Conservation (phyloP, 2,888 invertebrate genomes). For the Smittia sp. region DNA sequence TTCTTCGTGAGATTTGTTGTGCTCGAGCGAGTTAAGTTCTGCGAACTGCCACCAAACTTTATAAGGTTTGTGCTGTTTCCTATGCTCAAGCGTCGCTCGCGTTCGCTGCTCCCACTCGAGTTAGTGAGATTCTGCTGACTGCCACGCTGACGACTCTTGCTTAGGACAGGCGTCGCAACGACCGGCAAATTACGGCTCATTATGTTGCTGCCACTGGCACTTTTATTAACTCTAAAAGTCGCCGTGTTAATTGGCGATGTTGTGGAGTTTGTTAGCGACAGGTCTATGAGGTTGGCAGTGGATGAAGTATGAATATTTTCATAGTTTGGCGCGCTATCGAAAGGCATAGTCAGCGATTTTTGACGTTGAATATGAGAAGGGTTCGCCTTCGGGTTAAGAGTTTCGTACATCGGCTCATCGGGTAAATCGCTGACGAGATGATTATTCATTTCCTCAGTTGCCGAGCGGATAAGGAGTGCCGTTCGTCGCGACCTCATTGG, state of each 20-base stretch:
- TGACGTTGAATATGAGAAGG: slow-evolving; percentile 13
- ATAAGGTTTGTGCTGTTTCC: slow-evolving; percentile 45
- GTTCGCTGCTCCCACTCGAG: not conserved
- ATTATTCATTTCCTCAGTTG: slow-evolving; percentile 47
- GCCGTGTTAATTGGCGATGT: slow-evolving; percentile 43
- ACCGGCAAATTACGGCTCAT: slow-evolving; percentile 33
- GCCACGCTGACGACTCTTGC: not conserved
- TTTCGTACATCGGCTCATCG: slow-evolving; percentile 53
- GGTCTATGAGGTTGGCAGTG: slow-evolving; percentile 40
- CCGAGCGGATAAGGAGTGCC: slow-evolving; percentile 49
- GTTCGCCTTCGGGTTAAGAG: slow-evolving; percentile 48
- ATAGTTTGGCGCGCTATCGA: slow-evolving; percentile 43
- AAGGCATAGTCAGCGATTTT: slow-evolving; percentile 17
- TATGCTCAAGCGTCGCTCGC: slow-evolving; percentile 28
- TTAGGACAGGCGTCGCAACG: slow-evolving; percentile 5
- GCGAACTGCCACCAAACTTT: slow-evolving; percentile 52
- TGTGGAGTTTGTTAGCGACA: slow-evolving; percentile 41
- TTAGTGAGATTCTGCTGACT: slow-evolving; percentile 22
- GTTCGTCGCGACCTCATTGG: slow-evolving; percentile 47
- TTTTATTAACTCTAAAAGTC: slow-evolving; percentile 47
- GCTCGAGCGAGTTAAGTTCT: slow-evolving; percentile 51
- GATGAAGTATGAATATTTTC: slow-evolving; percentile 45
- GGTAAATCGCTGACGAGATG: slow-evolving; percentile 48
- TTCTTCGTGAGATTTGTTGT: slow-evolving; percentile 51
- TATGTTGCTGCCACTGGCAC: slow-evolving; percentile 45